phyloP scores from a whole-genome alignment of 1,140 invertebrate species.

The Drosophila eugracilis region DNA sequence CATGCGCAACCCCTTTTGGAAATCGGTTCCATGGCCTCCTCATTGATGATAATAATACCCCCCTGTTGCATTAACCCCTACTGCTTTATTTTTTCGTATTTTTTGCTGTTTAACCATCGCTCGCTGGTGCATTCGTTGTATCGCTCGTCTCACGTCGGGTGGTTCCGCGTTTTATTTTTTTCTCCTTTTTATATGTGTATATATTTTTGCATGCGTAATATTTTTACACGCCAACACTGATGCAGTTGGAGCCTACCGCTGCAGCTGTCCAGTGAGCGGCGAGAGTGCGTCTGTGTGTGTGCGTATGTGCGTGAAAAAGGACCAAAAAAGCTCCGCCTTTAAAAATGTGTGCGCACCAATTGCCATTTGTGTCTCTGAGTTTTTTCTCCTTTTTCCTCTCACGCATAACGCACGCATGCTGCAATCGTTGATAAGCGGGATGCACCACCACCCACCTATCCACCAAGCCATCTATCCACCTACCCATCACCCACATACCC shows the following conservation, averaged over 20 bases:
- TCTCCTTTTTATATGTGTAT: constrained; percentile 32
- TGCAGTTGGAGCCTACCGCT: constrained; percentile 29
- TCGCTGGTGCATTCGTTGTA: constrained; percentile 47
- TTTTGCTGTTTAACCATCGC: constrained; percentile 23
- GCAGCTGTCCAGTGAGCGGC: constrained; percentile 64
- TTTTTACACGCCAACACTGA: constrained; percentile 71
- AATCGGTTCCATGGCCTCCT: constrained; percentile 50
- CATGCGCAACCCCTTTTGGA: not conserved
- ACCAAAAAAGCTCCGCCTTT: constrained; percentile 84
- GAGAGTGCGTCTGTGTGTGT: constrained; percentile 48
- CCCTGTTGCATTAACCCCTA: constrained; percentile 15
- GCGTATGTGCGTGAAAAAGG: constrained; percentile 69
- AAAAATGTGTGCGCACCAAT: constrained; percentile 83
- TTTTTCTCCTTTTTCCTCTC: constrained; percentile 78
- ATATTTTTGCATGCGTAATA: constrained; percentile 71
- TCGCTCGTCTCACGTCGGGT: constrained; percentile 56
- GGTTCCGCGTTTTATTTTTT: constrained; percentile 40
- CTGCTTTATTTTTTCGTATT: constrained; percentile 3
- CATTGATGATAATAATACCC: constrained; percentile 82
- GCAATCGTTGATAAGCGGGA: constrained; percentile 67
- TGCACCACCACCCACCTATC: constrained; percentile 20
- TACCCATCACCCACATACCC: not conserved
- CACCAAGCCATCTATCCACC: too few relatives aligned
- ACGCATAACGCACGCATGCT: constrained; percentile 61
- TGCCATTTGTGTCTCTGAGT: constrained; percentile 78